A percentile compares a stretch with the other conserved stretches of the same genome.
Conservation (phyloP, 2,113 vertebrate genomes). For the Podarcis raffonei region DNA sequence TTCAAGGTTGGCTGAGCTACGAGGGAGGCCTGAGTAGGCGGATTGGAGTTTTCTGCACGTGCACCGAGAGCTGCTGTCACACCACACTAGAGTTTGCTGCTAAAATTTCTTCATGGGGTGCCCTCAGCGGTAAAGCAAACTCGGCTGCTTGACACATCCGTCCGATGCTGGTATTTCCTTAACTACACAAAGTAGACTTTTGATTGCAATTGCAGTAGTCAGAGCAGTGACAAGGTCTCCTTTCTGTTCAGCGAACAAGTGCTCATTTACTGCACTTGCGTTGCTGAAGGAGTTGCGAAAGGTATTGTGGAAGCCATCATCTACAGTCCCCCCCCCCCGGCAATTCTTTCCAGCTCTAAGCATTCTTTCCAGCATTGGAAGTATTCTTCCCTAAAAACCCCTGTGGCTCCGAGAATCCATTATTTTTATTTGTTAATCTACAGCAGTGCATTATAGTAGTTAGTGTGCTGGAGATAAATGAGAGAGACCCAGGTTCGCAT, state of each 20-base stretch:
- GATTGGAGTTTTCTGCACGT: not conserved
- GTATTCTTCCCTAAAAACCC: not conserved
- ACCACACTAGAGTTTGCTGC: not conserved
- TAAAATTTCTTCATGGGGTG: not conserved
- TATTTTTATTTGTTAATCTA: not conserved
- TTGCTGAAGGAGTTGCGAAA: not conserved
- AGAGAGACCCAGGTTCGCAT: too few species aligned
- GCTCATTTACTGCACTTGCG: not conserved
- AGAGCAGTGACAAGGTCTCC: not conserved
- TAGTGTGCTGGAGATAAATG: too few species aligned
- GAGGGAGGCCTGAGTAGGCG: too few species aligned
- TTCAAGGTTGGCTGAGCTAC: too few species aligned
- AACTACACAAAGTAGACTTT: not conserved
- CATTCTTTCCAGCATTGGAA: not conserved
- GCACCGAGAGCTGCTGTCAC: not conserved
- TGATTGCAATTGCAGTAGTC: slow-evolving; percentile 7
- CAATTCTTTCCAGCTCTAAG: not conserved
- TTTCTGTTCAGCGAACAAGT: not conserved
- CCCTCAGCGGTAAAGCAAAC: not conserved
- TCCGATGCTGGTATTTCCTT: not conserved
- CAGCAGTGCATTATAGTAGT: not conserved
- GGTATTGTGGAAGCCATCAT: not conserved
- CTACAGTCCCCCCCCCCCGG: not conserved
- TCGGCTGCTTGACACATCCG: not conserved
- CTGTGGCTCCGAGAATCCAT: not conserved